Evolutionary conservation across 2,113 vertebrate species (phyloP).

Genomic region (Illadopsis cleaveri): DNA sequence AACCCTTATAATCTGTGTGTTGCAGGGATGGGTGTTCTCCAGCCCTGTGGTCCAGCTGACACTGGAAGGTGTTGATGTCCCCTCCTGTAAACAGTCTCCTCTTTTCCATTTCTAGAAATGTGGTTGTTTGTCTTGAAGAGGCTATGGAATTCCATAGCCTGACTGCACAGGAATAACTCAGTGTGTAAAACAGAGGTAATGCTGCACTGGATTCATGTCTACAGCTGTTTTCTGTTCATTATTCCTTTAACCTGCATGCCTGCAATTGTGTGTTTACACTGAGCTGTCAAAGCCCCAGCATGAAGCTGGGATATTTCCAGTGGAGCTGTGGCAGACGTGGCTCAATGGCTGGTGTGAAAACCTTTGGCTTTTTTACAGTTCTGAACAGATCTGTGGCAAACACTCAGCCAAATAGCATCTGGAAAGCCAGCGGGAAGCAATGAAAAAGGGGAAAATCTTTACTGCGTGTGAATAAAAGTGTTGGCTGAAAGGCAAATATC

Average conservation of each 20-base stretch:
- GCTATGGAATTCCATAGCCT: rapidly evolving
- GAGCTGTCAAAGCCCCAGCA: conserved; percentile 1
- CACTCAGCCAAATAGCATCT: conserved; percentile 46
- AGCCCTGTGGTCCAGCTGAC: neutral
- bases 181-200: neutral
- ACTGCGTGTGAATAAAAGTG: neutral
- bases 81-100: neutral
- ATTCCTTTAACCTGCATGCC: neutral
- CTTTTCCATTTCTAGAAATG: neutral
- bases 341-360: conserved; percentile 34
- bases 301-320: neutral
- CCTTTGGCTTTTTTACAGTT: conserved; percentile 47
- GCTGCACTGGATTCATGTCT: neutral
- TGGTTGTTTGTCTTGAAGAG: neutral
- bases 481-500: conserved; percentile 15
- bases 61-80: neutral
- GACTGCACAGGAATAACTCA: neutral
- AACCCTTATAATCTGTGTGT: no score
- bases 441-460: neutral
- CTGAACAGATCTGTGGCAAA: conserved; percentile 50
- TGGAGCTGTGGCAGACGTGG: neutral
- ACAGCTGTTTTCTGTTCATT: neutral
- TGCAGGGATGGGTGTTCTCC: neutral
- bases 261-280: neutral
- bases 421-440: conserved; percentile 61